These are phyloP conservation scores for Aviceda subcristata DNA, from an alignment of 2,113 vertebrate species.

Conservation along the genomic window DNA sequence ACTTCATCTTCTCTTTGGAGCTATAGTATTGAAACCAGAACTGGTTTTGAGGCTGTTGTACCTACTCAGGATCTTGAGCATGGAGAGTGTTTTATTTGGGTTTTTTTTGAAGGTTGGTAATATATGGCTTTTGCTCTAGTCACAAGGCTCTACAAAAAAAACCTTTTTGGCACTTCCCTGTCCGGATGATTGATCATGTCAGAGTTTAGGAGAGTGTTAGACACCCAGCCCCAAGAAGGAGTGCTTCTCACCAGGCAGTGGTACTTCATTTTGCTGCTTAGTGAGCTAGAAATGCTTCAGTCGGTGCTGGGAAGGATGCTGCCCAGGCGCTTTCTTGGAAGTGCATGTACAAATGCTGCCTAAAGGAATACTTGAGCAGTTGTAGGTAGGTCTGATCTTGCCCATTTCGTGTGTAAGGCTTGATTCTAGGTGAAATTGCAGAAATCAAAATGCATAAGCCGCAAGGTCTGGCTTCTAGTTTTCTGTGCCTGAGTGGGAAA, in stretches of 20 bases:
- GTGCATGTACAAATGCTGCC: background rate
- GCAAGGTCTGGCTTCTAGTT: background rate
- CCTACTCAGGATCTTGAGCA: background rate
- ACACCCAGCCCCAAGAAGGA: background rate
- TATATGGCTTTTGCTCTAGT: background rate
- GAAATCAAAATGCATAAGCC: background rate
- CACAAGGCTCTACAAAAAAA: background rate
- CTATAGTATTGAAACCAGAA: background rate
- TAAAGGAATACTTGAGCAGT: background rate
- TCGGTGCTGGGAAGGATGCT: background rate
- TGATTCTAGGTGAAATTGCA: background rate
- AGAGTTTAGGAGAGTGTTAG: background rate
- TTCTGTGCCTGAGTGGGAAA: background rate
- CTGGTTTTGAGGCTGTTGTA: background rate
- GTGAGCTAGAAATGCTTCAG: background rate
- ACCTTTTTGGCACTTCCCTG: background rate
- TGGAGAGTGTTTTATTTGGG: background rate
- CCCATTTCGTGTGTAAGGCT: background rate
- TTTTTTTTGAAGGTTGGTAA: background rate
- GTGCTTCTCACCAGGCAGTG: background rate
- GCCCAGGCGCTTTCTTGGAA: background rate
- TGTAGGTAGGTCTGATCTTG: background rate
- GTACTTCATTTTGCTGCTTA: background rate
- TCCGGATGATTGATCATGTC: background rate
- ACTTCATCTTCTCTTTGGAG: background rate